Evolutionary conservation across 2,797 vertebrate genomes (phyloP), one percentile per base, ranked within the genome.

Genomic region (Trachops cirrhosus): DNA sequence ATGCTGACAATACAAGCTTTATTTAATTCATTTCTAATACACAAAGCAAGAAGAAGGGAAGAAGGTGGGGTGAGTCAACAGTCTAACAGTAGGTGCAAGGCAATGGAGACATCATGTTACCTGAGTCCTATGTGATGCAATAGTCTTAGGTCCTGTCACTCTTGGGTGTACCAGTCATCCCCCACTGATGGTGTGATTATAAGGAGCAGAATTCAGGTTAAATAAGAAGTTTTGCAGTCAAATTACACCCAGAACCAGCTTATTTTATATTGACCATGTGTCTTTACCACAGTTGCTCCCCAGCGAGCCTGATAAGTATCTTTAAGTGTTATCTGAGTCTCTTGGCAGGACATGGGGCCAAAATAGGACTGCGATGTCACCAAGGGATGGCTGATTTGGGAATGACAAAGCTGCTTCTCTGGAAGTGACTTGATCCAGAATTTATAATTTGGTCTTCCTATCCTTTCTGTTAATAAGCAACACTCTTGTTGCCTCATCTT

Each of bases 21-120:
- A 12, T 50, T 84, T 74, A 86, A 79, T 64, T 88, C 16, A 21
- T 26, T 75, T 48, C 62, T 44, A 22, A 93, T 11, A 34, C 77
- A 34, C 10, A 77, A 32, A 85, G 32, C 18, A 4, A 41, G 32
- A 24, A 44, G 34, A 75, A 18, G 48, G 37, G 44, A 44, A 71
- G 24, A 8, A 48, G 32, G 41, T 32, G 0, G 3, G 18, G 4
- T 50, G 32, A 68, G 34, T 70, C 86, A 37, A 78, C 16, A 79
- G 19, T 26, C 50, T 88, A 24, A 62, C 10, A 6, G 14, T 21
- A 21, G 18, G 0, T 41, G 11, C 39, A 74, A 89, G 37, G n/a
- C 24, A 29, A 59, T 46, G 34, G 50, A 73, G 62, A 44, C 44
- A 32, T 37, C 14, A 19, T 10, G 2, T 11, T 62, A 10, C 11